phyloP scores from a whole-genome alignment of 2,113 vertebrate genomes.

The Chloropsis hardwickii region DNA sequence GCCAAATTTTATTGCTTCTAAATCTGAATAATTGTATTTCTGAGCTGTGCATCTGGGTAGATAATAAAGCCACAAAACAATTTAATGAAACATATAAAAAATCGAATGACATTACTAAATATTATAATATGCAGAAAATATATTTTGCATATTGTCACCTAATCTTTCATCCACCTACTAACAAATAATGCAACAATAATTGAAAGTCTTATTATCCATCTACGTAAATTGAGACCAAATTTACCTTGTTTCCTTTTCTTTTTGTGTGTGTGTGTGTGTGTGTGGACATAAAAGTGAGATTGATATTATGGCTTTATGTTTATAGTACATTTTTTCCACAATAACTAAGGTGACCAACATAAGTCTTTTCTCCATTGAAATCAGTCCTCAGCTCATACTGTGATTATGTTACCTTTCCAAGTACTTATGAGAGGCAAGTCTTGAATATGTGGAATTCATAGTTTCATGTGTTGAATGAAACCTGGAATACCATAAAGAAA shows the following conservation, averaged over 20 bases:
- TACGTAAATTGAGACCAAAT: slow-evolving; percentile 76
- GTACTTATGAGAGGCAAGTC: neutral
- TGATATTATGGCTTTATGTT: slow-evolving; percentile 72
- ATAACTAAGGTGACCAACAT: slow-evolving; percentile 72
- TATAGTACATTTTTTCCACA: slow-evolving; percentile 37
- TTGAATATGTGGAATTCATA: neutral
- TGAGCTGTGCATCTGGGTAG: slow-evolving; percentile 82
- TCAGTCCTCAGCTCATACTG: neutral
- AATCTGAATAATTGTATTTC: slow-evolving; percentile 86
- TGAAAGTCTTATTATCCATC: slow-evolving; percentile 82
- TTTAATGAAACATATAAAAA: slow-evolving; percentile 86
- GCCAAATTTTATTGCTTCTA: slow-evolving; percentile 84
- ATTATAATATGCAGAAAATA: slow-evolving; percentile 82
- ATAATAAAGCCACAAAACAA: slow-evolving; percentile 85
- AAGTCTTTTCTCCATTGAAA: slow-evolving; percentile 41
- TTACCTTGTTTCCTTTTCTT: slow-evolving; percentile 78
- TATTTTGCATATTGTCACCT: slow-evolving; percentile 82
- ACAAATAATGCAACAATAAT: slow-evolving; percentile 80
- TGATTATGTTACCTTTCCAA: neutral
- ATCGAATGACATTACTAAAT: slow-evolving; percentile 83
- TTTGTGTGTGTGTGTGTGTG: slow-evolving; percentile 60
- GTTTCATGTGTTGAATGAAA: neutral
- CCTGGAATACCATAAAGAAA: neutral
- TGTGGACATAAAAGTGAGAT: slow-evolving; percentile 61
- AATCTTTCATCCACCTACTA: slow-evolving; percentile 79